Evolutionary conservation across 2,113 vertebrate species (phyloP), one percentile per base, ranked within the genome.

Genomic region (Panurus biarmicus): DNA sequence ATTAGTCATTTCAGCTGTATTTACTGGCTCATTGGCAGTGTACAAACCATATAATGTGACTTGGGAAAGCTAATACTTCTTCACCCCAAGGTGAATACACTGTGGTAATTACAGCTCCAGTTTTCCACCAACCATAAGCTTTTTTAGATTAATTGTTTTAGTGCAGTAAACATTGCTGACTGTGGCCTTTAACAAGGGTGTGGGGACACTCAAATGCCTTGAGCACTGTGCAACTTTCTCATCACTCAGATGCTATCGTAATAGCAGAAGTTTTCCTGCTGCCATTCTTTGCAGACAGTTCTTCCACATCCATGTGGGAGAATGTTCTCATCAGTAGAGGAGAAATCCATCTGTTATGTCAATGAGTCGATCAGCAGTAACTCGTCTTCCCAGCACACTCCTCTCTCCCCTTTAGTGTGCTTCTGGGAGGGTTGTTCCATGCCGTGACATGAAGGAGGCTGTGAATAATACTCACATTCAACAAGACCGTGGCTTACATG

Each of bases 131-230:
- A 0, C 45, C 65, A 78, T 84, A 69, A 84, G 16, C 16, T 81
- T 90, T 85, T 67, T 82, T 60, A 60, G 64, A 88, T 74, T 94
- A 74, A 80, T 71, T 86, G 64, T 51, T 88, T 91, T 72, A 38
- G 69, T 24, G n/a, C 31, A 71, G 64, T 83, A 88, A 89, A 87
- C 20, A 71, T 54, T 75, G 73, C 62, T 83, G 79, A 35, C 79
- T 93, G 78, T 85, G 71, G 87, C 76, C 76, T 95, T 91, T 92
- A 85, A 64, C 69, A 91, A 77, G 85, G 51, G 42, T 83, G 85
- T 74, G 90, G 82, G 89, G 91, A 86, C 75, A 69, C 40, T 86
- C 5, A 0, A 75, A 57, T 5, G 10, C 87, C 76, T 64, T 88
- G 48, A 88, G 79, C 82, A 65, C n/a, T 67, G 2, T 50, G 65